A percentile compares a stretch with the other conserved stretches of the same genome.
Evolutionary conservation across 2,888 invertebrate genomes (phyloP).

Genomic region (Melanchra persicariae): DNA sequence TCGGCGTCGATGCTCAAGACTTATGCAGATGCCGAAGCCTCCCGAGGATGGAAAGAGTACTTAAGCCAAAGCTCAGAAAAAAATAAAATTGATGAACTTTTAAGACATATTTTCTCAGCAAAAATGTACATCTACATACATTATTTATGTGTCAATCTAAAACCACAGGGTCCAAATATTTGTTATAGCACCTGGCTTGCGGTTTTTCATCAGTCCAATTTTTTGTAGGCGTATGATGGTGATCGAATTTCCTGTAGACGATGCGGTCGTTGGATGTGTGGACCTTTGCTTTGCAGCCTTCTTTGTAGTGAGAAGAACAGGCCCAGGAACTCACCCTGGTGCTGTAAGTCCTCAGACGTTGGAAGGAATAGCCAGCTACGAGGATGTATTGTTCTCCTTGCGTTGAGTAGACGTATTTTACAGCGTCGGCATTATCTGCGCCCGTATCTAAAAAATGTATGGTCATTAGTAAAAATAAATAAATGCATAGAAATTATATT

Average conservation of each 20-base stretch:
- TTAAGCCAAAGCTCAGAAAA: too few relatives aligned
- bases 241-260: slow-evolving; percentile 26
- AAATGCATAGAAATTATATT: neutral
- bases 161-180: slow-evolving; percentile 15
- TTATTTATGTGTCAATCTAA: neutral
- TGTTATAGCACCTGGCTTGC: slow-evolving; percentile 24
- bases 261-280: slow-evolving; percentile 28
- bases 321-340: slow-evolving; percentile 38
- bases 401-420: slow-evolving; percentile 45
- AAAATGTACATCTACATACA: neutral
- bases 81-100: too few relatives aligned
- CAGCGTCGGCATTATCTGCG: neutral
- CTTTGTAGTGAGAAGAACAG: slow-evolving; percentile 42
- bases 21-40: too few relatives aligned
- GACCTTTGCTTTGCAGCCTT: slow-evolving; percentile 46
- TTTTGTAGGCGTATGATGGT: slow-evolving; percentile 23
- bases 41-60: too few relatives aligned
- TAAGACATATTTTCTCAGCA: neutral
- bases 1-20: too few relatives aligned
- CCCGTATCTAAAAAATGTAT: slow-evolving; percentile 11
- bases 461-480: slow-evolving; percentile 3
- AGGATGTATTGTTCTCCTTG: slow-evolving; percentile 37
- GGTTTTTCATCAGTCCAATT: slow-evolving; percentile 42
- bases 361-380: slow-evolving; percentile 36
- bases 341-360: slow-evolving; percentile 47